phyloP scores from a whole-genome alignment of 1,140 invertebrate species.

The Trissolcus basalis region DNA sequence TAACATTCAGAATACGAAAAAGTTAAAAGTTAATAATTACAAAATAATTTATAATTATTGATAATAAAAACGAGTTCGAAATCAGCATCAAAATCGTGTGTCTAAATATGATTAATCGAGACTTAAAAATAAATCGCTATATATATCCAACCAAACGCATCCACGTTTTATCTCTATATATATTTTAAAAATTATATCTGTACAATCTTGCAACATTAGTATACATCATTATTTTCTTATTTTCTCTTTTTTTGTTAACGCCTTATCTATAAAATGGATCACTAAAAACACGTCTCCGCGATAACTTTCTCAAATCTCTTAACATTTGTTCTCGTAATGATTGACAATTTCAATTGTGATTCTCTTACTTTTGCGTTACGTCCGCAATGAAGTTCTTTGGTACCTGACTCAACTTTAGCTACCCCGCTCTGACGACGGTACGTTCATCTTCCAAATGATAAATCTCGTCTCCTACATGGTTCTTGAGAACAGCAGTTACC shows the following conservation, averaged over 20 bases:
- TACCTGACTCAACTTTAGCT: constrained; percentile 45
- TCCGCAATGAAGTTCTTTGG: constrained; percentile 45
- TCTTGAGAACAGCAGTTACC: not conserved
- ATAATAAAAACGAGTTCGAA: constrained; percentile 12
- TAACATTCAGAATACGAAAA: constrained; percentile 48
- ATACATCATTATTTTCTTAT: constrained; percentile 18
- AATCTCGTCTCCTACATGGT: constrained; percentile 22
- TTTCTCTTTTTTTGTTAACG: not conserved
- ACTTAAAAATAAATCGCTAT: constrained; percentile 22
- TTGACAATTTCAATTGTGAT: constrained; percentile 23
- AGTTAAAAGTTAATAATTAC: constrained; percentile 29
- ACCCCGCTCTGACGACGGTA: constrained; percentile 4
- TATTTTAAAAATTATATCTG: constrained; percentile 33
- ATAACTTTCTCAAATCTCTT: constrained; percentile 18
- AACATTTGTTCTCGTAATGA: constrained; percentile 38
- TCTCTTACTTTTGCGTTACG: constrained; percentile 23
- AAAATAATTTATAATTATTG: constrained; percentile 13
- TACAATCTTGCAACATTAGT: constrained; percentile 27
- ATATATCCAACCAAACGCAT: constrained; percentile 14
- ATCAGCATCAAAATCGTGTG: constrained; percentile 27
- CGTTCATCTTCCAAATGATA: constrained; percentile 16
- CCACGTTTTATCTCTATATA: constrained; percentile 6
- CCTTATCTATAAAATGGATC: constrained; percentile 9
- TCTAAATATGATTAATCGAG: constrained; percentile 30
- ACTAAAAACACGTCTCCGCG: constrained; percentile 7